phyloP scores from a whole-genome alignment of 2,113 vertebrate species.

The Caloenas nicobarica region DNA sequence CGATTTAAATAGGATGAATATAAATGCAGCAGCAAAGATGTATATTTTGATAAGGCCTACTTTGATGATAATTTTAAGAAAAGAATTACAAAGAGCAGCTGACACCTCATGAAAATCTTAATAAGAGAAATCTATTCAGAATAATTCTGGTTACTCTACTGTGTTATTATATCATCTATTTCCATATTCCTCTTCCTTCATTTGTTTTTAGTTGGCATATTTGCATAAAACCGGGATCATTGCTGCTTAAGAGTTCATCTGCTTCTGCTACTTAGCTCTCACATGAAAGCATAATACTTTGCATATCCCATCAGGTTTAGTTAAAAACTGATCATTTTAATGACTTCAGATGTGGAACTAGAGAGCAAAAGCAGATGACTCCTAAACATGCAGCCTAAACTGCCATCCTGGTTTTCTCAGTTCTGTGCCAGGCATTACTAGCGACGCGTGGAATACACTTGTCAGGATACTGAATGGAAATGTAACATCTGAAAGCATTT shows the following conservation, averaged over 20 bases:
- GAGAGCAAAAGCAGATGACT: not conserved
- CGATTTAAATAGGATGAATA: not conserved
- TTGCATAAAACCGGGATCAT: constrained; percentile 1
- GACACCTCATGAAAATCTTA: not conserved
- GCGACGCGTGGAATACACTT: fast-evolving
- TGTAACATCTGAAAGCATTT: not conserved
- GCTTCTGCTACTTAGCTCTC: not conserved
- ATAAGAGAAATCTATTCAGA: constrained; percentile 1
- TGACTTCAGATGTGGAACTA: not conserved
- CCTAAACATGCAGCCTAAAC: not conserved
- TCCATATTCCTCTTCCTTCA: not conserved
- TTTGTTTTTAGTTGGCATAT: constrained; percentile 10
- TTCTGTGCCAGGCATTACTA: not conserved
- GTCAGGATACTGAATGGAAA: not conserved
- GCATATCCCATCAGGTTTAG: not conserved
- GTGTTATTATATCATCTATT: constrained; percentile 25
- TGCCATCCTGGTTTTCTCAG: not conserved
- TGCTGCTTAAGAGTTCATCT: not conserved
- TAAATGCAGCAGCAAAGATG: constrained; percentile 18
- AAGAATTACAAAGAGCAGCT: not conserved
- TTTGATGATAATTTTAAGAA: constrained; percentile 12
- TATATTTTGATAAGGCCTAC: constrained; percentile 18
- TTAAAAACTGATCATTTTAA: not conserved
- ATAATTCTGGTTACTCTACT: not conserved
- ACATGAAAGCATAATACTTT: not conserved